Conservation (phyloP, 1,140 invertebrate species). For the Coenobita brevimanus region DNA sequence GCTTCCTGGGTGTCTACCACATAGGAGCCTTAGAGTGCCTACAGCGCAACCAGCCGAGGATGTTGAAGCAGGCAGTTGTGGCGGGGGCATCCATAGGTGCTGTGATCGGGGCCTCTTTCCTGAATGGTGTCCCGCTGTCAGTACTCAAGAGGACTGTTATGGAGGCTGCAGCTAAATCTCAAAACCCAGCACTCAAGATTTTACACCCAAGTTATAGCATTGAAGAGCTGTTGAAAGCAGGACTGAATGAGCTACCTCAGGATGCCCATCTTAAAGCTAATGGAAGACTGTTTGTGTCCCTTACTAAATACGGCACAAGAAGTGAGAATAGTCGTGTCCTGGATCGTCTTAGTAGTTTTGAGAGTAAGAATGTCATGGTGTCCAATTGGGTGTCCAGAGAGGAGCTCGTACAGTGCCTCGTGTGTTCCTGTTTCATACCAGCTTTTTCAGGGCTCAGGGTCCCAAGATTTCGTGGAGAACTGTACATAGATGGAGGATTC, state of each 20-base stretch:
- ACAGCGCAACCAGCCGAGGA: slow-evolving; percentile 28
- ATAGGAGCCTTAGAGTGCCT: slow-evolving; percentile 63
- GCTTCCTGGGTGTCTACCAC: slow-evolving; percentile 61
- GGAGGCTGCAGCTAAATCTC: slow-evolving; percentile 87
- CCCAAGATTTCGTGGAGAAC: slow-evolving; percentile 89
- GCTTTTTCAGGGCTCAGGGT: slow-evolving; percentile 94
- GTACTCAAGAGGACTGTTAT: slow-evolving; percentile 88
- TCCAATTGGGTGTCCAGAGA: slow-evolving; percentile 92
- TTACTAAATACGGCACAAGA: slow-evolving; percentile 97
- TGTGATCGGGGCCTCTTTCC: slow-evolving; percentile 55
- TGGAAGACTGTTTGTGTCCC: slow-evolving; percentile 92
- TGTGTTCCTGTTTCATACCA: slow-evolving; percentile 96
- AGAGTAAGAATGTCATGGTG: slow-evolving; percentile 95
- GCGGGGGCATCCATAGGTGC: slow-evolving; percentile 64
- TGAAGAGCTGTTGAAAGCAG: slow-evolving; percentile 88
- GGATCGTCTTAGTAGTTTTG: no score
- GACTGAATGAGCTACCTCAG: slow-evolving; percentile 86
- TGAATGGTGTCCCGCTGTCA: slow-evolving; percentile 44
- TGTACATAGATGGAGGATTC: slow-evolving; percentile 97
- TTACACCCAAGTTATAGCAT: slow-evolving; percentile 96
- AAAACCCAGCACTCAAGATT: slow-evolving; percentile 89
- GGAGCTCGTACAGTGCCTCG: slow-evolving; percentile 91
- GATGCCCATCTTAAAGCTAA: slow-evolving; percentile 92
- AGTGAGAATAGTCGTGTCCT: no score
- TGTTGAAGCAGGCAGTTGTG: slow-evolving; percentile 26